Conservation (phyloP, 2,888 invertebrate genomes). For the Mimumesa dahlbomi region DNA sequence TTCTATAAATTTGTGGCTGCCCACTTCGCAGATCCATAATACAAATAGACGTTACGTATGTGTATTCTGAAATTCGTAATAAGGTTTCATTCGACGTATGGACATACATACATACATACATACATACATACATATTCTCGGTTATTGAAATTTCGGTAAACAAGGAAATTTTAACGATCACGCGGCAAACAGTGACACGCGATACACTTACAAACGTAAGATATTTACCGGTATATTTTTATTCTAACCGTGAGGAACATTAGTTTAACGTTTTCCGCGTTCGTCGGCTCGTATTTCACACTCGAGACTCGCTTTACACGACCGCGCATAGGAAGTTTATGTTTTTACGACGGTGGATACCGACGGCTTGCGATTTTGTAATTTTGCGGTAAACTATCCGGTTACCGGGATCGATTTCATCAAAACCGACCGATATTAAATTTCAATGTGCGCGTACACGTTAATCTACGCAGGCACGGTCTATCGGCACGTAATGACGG, state of each 20-base stretch:
- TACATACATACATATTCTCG: no score
- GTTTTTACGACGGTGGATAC: slow-evolving; percentile 7
- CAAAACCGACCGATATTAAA: slow-evolving; percentile 55
- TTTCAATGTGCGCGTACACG: slow-evolving; percentile 57
- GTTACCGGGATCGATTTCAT: slow-evolving; percentile 58
- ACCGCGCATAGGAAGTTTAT: slow-evolving; percentile 4
- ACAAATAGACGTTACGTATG: no score
- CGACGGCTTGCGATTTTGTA: slow-evolving; percentile 36
- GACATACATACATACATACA: no score
- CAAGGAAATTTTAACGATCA: no score
- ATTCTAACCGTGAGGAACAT: slow-evolving; percentile 1
- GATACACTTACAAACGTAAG: no score
- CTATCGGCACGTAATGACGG: slow-evolving; percentile 35
- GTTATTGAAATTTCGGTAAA: no score
- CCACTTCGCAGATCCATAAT: no score
- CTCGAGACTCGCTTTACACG: slow-evolving; percentile 1
- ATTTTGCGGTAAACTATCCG: slow-evolving; percentile 50
- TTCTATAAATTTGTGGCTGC: no score
- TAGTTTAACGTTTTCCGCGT: slow-evolving; percentile 15
- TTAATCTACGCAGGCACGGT: slow-evolving; percentile 38
- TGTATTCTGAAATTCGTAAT: no score
- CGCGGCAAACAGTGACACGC: no score
- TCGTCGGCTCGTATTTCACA: not conserved
- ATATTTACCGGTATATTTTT: no score
- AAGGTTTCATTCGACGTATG: no score